Evolutionary conservation across 2,797 vertebrate species (phyloP), one percentile per base, ranked within the genome.

Genomic region (Bovichtus variegatus): DNA sequence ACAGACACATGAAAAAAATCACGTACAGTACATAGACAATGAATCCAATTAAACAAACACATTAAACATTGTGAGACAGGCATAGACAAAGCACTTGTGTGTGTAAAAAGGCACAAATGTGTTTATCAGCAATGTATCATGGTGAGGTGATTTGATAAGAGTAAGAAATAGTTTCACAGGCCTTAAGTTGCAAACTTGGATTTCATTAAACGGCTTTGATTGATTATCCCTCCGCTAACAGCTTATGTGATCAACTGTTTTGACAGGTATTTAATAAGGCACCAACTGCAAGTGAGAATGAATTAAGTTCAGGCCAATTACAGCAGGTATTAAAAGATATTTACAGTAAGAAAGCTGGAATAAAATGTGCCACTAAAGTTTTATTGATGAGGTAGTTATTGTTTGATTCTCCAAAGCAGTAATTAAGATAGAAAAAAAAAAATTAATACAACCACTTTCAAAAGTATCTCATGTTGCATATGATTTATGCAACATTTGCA

Each of bases 321-420:
- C 16, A 70, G 57, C 38, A 72, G 43, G 64, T 76, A 36, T 53
- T 47, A 84, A 53, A 81, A 64, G 6, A 64, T 41, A 85, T 86
- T 75, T 77, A 66, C 49, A 49, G 23, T 65, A 75, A 69, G 54
- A 78, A 74, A 82, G 41, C 60, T 49, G 71, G 43, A 83, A 59
- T 63, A 65, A 31, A 85, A 67, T 67, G 50, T 49, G 38, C 51
- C 63, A 78, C 16, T n/a, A 15, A 69, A 87, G 46, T 81, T 71
- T 41, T 74, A 81, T 80, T 80, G 54, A 81, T 78, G 71, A 84
- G 67, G 65, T 69, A 65, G 70, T 78, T 84, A 67, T 72, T 82
- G 44, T 73, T 54, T 3, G 2, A 70, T 84, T 80, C 60, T 76
- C 50, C 51, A 51, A 68, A 19, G 29, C 46, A 62, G 71, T 41